Base-by-base conservation (phyloP, 2,113 vertebrate species). In the Lethenteron camtschaticum region DNA sequence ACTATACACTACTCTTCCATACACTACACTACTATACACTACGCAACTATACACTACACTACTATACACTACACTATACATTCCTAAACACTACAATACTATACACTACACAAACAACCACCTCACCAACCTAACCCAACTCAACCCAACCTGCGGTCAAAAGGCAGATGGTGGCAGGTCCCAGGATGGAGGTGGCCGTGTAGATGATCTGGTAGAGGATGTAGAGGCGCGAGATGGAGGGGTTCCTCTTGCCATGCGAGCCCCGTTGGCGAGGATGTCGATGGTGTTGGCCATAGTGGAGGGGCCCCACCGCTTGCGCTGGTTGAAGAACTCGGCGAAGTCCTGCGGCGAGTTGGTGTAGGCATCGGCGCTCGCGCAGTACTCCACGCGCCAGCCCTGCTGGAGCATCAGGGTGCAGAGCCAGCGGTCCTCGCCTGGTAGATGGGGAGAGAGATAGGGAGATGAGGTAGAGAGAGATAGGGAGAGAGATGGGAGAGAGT, bases 321-420 rank as follows among this genome's bases (percentile, higher is more conserved):
- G 84, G 74, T 86, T 85, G 75, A 85, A 86, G 73, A 86, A 86
- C 79, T 86, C 84, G 59, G 82, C 80, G 71, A 86, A 86, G 75
- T 84, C 84, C 69, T 86, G 76, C 5, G 84, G 84, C 56, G 84
- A 81, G 73, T 85, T 85, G 68, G 83, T 86, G 77, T 83, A 84
- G 16, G 83, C 83, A 56, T 86, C 84, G 4, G 84, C 84, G 12
- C 83, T 83, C 12, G 83, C 84, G 1, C 84, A 85, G 74, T 86
- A 86, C 75, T 86, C 83, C 1, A 86, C 82, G 69, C 84, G 77
- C 83, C 83, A 86, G 10, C 84, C 84, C 73, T 86, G 83, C 75
- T 84, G 81, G 56, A 86, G 74, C 55, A 86, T 75, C 72, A 85
- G 72, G 10, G 84, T 85, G 73, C 84, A 85, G 72, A 86, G 77